These are phyloP conservation scores for Arothron firmamentum DNA, from an alignment of 2,113 vertebrate genomes.

Conservation along the genomic window DNA sequence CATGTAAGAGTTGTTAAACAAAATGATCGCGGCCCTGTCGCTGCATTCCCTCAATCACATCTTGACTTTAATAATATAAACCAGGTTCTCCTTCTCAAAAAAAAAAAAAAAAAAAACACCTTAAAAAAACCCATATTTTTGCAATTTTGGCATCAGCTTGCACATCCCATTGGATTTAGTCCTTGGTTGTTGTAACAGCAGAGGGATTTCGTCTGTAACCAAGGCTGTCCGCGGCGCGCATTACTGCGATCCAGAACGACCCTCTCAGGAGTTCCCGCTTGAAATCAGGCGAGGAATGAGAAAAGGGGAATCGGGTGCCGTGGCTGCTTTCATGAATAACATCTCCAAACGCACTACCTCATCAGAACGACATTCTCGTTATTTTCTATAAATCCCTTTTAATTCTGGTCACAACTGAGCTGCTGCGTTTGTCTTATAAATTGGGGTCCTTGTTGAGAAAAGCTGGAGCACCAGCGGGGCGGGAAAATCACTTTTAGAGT, in stretches of 20 bases:
- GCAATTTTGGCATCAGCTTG: slow-evolving; percentile 57
- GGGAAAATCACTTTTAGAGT: neutral
- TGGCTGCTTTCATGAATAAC: slow-evolving; percentile 14
- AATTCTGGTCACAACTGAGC: slow-evolving; percentile 13
- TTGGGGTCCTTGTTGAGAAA: slow-evolving; percentile 39
- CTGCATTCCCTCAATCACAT: slow-evolving; percentile 33
- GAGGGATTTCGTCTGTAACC: slow-evolving; percentile 18
- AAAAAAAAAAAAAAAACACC: slow-evolving; percentile 11
- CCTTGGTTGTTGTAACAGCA: slow-evolving; percentile 52
- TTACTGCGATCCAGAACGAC: slow-evolving; percentile 48
- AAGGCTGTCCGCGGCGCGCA: too few species aligned
- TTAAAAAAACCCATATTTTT: slow-evolving; percentile 35
- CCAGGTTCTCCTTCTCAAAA: slow-evolving; percentile 52
- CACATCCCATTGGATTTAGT: slow-evolving; percentile 41
- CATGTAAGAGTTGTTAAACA: slow-evolving; percentile 63
- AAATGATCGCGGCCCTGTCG: slow-evolving; percentile 42
- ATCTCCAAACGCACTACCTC: slow-evolving; percentile 56
- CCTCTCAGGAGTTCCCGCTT: slow-evolving; percentile 54
- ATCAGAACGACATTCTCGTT: slow-evolving; percentile 50
- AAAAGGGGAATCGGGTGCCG: slow-evolving; percentile 19
- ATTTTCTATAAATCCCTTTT: slow-evolving; percentile 21
- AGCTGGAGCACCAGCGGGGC: slow-evolving; percentile 1
- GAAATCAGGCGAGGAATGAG: slow-evolving; percentile 40
- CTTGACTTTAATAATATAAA: slow-evolving; percentile 52
- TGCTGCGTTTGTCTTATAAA: slow-evolving; percentile 32